A percentile compares a stretch with the other conserved stretches of the same genome.
Evolutionary conservation across 2,888 invertebrate genomes (phyloP).

Genomic region (Synanthedon formicaeformis): DNA sequence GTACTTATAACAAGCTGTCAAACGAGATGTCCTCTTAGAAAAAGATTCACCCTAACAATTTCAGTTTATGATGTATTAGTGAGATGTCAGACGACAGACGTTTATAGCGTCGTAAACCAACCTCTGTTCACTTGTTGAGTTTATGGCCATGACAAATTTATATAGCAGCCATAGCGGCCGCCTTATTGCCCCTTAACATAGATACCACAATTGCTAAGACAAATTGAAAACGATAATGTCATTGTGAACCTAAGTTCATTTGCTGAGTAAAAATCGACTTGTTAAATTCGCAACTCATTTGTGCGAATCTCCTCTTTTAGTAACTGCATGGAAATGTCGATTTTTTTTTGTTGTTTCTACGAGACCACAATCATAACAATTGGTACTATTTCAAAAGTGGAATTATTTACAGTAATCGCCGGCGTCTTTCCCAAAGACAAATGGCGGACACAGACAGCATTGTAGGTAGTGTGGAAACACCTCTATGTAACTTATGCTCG

Average conservation of each 20-base stretch:
- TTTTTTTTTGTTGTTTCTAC: no score
- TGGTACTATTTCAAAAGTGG: no score
- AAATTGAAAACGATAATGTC: not conserved
- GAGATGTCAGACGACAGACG: constrained; percentile 50
- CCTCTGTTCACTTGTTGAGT: constrained; percentile 64
- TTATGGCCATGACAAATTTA: constrained; percentile 26
- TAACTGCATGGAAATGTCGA: no score
- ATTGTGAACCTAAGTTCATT: not conserved
- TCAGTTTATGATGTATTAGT: constrained; percentile 59
- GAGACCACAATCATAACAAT: no score
- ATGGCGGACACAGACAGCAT: not conserved
- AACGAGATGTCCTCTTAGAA: constrained; percentile 14
- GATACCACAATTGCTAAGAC: constrained; percentile 8
- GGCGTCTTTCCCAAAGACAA: constrained; percentile 4
- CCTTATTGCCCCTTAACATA: constrained; percentile 12
- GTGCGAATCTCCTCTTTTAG: not conserved
- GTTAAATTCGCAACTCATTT: not conserved
- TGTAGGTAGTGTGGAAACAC: constrained; percentile 14
- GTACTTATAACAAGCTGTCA: constrained; percentile 14
- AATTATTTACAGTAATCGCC: constrained; percentile 1
- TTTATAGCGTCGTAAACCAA: constrained; percentile 54
- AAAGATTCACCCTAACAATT: constrained; percentile 24
- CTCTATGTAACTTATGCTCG: constrained; percentile 43
- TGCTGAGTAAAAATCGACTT: not conserved
- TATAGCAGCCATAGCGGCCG: constrained; percentile 9